Percentiles rank a stretch among this genome's conserved stretches.
Evolutionary conservation across 1,140 invertebrate species (phyloP).

Genomic region (Cecropterus lyciades): DNA sequence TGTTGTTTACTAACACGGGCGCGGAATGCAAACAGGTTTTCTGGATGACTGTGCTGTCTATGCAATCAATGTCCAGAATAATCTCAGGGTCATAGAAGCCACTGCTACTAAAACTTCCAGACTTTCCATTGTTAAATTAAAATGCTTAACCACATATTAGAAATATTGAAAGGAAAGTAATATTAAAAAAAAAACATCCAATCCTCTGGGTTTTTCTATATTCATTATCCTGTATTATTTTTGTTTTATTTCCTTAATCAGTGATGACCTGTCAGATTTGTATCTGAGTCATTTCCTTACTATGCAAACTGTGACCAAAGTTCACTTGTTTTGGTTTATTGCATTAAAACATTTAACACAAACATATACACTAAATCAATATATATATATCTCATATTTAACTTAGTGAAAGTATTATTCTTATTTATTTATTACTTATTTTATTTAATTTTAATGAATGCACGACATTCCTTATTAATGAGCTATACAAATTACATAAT

Average conservation of each 20-base stretch:
- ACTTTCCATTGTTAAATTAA: too few species aligned
- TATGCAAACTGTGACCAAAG: not conserved
- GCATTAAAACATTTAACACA: too few species aligned
- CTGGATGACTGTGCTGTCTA: not conserved
- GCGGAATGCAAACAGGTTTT: conserved; percentile 34
- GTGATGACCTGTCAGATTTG: not conserved
- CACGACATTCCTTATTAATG: too few species aligned
- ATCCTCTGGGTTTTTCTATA: not conserved
- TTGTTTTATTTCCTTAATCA: not conserved
- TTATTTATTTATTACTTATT: too few species aligned
- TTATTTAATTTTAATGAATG: too few species aligned
- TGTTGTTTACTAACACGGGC: conserved; percentile 34
- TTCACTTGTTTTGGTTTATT: too few species aligned
- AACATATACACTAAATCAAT: too few species aligned
- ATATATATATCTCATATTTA: too few species aligned
- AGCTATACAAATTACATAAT: too few species aligned
- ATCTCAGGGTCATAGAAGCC: too few species aligned
- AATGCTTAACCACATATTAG: not conserved
- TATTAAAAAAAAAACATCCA: not conserved
- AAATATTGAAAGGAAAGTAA: not conserved
- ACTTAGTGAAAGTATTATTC: too few species aligned
- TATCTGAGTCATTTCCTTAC: not conserved
- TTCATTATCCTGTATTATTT: not conserved
- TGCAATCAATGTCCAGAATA: not conserved
- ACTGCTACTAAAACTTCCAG: too few species aligned